Conservation (phyloP, 2,113 vertebrate species). For the Phalacrocorax carbo region DNA sequence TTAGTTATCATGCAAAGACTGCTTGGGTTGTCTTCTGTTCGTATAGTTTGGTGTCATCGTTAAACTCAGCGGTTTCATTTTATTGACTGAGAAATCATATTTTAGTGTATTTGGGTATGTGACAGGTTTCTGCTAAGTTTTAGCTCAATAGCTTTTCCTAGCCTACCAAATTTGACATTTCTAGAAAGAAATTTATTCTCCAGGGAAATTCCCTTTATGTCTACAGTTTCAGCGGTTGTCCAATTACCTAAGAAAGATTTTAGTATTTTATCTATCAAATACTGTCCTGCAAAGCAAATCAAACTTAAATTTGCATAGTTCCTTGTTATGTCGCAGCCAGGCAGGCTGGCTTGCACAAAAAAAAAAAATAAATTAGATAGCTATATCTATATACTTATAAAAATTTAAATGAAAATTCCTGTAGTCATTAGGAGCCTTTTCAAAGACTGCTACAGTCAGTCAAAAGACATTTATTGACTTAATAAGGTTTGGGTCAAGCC, state of each 20-base stretch:
- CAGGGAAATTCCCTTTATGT: conserved; percentile 56
- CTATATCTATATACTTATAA: background rate
- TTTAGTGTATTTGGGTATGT: background rate
- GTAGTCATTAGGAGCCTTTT: background rate
- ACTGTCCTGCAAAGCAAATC: conserved; percentile 25
- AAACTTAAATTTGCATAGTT: background rate
- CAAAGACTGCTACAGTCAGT: background rate
- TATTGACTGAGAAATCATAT: background rate
- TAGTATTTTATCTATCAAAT: conserved; percentile 45
- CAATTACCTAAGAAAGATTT: conserved; percentile 48
- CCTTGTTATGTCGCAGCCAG: background rate
- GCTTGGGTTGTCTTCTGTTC: background rate
- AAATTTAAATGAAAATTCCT: background rate
- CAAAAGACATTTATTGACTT: background rate
- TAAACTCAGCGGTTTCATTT: background rate
- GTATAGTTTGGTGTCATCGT: background rate
- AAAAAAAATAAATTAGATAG: background rate
- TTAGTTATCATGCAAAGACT: background rate
- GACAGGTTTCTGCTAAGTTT: conserved; percentile 33
- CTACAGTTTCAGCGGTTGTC: conserved; percentile 35
- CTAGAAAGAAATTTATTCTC: conserved; percentile 38
- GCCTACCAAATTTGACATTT: conserved; percentile 47
- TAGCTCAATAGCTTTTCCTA: background rate
- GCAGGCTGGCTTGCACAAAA: background rate
- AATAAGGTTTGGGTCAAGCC: background rate